Percentiles rank a stretch among this genome's conserved stretches.
Evolutionary conservation across 1,140 invertebrate species (phyloP).

Genomic region (Pseudomyrmex pallidus): DNA sequence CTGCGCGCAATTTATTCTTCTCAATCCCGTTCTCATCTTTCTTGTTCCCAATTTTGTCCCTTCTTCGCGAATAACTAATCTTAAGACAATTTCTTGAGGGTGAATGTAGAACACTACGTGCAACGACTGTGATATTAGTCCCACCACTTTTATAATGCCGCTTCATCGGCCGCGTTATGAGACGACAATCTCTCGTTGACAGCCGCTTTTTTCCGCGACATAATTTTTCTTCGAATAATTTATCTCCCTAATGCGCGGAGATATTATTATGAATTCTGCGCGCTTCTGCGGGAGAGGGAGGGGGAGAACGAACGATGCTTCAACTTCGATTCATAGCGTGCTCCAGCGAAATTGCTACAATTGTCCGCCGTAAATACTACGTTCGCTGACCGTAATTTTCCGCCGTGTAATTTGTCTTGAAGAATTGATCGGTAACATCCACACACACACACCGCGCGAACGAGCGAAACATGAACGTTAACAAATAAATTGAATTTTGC

Average conservation of each 20-base stretch:
- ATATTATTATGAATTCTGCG: not conserved
- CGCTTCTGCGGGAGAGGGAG: not conserved
- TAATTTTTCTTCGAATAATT: conserved; percentile 24
- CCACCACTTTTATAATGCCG: not conserved
- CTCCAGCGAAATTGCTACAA: conserved; percentile 5
- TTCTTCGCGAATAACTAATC: no score
- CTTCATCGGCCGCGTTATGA: not conserved
- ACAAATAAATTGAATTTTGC: not conserved
- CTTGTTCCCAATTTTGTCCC: no score
- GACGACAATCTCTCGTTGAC: not conserved
- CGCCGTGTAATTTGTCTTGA: not conserved
- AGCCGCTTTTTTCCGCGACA: no score
- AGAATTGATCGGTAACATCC: not conserved
- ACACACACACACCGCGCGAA: not conserved
- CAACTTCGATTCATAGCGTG: not conserved
- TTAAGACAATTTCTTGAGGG: not conserved
- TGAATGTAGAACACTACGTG: not conserved
- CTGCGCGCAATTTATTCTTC: no score
- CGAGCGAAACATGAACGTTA: not conserved
- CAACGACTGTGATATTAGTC: not conserved
- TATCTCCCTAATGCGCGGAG: not conserved
- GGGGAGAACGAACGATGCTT: not conserved
- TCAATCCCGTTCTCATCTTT: no score
- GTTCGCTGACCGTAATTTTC: not conserved
- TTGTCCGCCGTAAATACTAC: not conserved